These are phyloP conservation scores for Esox masquinongy DNA, from an alignment of 2,797 vertebrate genomes.

Conservation along the genomic window DNA sequence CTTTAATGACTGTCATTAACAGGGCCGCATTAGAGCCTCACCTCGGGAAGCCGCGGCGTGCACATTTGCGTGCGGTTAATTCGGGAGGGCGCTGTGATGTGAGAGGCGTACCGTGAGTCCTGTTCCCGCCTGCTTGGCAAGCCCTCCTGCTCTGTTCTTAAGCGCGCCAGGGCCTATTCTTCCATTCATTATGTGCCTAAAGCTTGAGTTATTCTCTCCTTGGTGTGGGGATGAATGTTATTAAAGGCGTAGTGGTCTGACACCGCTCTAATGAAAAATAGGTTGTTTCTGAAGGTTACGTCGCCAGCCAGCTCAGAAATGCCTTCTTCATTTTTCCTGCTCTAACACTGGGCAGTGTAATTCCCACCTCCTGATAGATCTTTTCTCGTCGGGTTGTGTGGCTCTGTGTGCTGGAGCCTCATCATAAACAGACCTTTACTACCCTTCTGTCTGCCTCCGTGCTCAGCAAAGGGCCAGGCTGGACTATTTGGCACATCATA, in stretches of 20 bases:
- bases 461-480: conserved; percentile 73
- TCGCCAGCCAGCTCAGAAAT: conserved; percentile 76
- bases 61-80: conserved; percentile 78
- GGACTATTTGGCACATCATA: conserved; percentile 71
- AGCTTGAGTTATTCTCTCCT: conserved; percentile 83
- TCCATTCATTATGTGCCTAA: conserved; percentile 84
- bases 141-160: conserved; percentile 62
- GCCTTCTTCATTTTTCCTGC: conserved; percentile 76
- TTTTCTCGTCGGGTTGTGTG: conserved; percentile 74
- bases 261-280: conserved; percentile 85
- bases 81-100: conserved; percentile 67
- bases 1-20: conserved; percentile 97
- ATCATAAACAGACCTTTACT: conserved; percentile 82
- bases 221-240: conserved; percentile 81
- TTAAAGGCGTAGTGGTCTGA: conserved; percentile 82
- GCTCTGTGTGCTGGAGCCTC: conserved; percentile 72
- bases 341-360: conserved; percentile 74
- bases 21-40: conserved; percentile 85
- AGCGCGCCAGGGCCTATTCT: conserved; percentile 69
- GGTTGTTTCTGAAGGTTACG: conserved; percentile 86
- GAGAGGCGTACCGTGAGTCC: conserved; percentile 68
- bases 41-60: conserved; percentile 81
- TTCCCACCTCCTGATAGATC: conserved; percentile 82
- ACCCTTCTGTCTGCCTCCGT: conserved; percentile 62
- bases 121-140: conserved; percentile 64